These are phyloP conservation scores for Thysanoteuthis rhombus DNA, from an alignment of 2,888 invertebrate genomes.

Conservation along the genomic window DNA sequence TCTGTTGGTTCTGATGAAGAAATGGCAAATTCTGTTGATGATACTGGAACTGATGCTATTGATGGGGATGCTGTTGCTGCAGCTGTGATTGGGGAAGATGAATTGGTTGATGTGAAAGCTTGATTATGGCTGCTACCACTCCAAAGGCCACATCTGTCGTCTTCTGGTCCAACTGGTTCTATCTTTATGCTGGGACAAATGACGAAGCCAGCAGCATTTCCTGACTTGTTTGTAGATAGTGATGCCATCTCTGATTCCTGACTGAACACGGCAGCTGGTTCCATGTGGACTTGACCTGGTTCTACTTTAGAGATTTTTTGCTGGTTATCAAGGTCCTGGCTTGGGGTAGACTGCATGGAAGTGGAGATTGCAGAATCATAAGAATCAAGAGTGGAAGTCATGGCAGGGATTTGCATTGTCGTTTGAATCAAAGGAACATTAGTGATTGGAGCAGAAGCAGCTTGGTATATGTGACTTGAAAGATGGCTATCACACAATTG, in stretches of 20 bases:
- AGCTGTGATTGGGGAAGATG: neutral
- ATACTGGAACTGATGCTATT: neutral
- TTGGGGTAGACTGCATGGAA: neutral
- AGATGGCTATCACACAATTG: conserved; percentile 21
- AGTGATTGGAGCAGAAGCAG: neutral
- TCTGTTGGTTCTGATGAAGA: too few species aligned
- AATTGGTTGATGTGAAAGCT: neutral
- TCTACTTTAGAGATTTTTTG: too few species aligned
- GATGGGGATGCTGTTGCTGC: neutral
- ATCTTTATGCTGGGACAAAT: neutral
- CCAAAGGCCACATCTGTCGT: neutral
- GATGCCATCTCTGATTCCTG: too few species aligned
- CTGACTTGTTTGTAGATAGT: too few species aligned
- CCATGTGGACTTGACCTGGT: neutral
- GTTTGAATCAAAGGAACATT: neutral
- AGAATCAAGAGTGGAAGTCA: too few species aligned
- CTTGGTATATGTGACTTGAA: neutral
- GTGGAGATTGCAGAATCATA: neutral
- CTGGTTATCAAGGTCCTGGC: neutral
- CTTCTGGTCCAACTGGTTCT: neutral
- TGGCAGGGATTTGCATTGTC: neutral
- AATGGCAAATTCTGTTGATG: too few species aligned
- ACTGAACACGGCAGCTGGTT: neutral
- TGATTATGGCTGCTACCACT: neutral
- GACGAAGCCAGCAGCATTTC: too few species aligned